phyloP scores from a whole-genome alignment of 2,113 vertebrate species.

The Coptodon bakossiorum region DNA sequence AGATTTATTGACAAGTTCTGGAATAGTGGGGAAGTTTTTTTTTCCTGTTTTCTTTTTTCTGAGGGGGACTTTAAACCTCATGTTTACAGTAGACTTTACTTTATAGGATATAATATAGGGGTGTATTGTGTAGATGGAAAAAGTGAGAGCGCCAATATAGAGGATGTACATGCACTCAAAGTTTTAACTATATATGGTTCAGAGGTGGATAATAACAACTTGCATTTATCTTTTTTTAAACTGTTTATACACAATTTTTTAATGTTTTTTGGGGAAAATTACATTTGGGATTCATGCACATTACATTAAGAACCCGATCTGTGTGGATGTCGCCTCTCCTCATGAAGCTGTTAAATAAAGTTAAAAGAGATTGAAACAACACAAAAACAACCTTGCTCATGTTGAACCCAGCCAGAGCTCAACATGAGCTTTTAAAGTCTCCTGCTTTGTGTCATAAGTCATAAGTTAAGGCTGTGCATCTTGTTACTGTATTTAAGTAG shows the following conservation, averaged over 20 bases:
- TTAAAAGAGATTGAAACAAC: background rate
- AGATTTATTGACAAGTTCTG: constrained; percentile 35
- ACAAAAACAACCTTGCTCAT: background rate
- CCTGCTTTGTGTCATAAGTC: background rate
- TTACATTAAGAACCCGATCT: background rate
- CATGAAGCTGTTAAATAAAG: background rate
- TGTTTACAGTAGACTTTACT: background rate
- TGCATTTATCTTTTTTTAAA: background rate
- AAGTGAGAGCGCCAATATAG: background rate
- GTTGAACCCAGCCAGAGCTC: background rate
- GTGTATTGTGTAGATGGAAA: background rate
- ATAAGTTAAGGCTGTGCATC: too few species aligned
- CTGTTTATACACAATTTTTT: background rate
- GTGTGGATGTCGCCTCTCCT: background rate
- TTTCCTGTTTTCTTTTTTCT: background rate
- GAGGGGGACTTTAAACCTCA: background rate
- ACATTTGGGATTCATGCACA: background rate
- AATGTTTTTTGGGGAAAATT: background rate
- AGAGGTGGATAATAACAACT: background rate
- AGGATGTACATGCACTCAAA: background rate
- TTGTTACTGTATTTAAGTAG: background rate
- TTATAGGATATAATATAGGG: background rate
- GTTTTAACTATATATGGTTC: background rate
- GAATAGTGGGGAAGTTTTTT: background rate
- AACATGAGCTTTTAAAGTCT: background rate